phyloP scores from a whole-genome alignment of 2,888 invertebrate species.

The Aphidoletes aphidimyza region DNA sequence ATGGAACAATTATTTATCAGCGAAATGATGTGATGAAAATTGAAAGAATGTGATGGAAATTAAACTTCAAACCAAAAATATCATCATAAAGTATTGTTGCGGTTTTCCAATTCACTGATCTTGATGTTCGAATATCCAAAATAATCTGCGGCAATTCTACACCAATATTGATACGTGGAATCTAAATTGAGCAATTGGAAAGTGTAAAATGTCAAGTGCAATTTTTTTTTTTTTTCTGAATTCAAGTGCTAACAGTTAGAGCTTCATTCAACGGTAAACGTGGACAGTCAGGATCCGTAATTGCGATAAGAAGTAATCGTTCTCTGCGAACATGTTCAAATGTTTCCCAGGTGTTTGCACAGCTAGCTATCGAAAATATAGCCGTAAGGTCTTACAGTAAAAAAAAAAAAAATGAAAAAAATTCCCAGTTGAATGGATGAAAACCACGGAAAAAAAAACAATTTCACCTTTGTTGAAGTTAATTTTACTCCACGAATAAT shows the following conservation, averaged over 20 bases:
- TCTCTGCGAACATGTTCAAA: conserved; percentile 73
- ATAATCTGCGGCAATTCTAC: conserved; percentile 82
- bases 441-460: neutral
- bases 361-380: conserved; percentile 79
- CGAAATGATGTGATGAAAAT: neutral
- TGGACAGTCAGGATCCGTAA: conserved; percentile 84
- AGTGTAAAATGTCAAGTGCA: too few species aligned
- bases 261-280: conserved; percentile 75
- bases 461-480: conserved; percentile 76
- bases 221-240: too few species aligned
- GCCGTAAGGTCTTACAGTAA: conserved; percentile 74
- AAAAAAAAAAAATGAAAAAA: conserved; percentile 55
- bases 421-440: conserved; percentile 52
- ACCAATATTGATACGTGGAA: conserved; percentile 75
- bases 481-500: conserved; percentile 75
- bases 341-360: conserved; percentile 79
- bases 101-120: conserved; percentile 77
- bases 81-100: conserved; percentile 79
- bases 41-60: neutral
- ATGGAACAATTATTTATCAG: neutral
- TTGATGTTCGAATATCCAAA: conserved; percentile 76
- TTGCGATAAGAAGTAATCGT: conserved; percentile 76
- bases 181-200: conserved; percentile 59
- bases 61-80: conserved; percentile 76
- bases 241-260: conserved; percentile 72